Evolutionary conservation across 2,888 invertebrate genomes (phyloP).

Genomic region (Tenodera sinensis): DNA sequence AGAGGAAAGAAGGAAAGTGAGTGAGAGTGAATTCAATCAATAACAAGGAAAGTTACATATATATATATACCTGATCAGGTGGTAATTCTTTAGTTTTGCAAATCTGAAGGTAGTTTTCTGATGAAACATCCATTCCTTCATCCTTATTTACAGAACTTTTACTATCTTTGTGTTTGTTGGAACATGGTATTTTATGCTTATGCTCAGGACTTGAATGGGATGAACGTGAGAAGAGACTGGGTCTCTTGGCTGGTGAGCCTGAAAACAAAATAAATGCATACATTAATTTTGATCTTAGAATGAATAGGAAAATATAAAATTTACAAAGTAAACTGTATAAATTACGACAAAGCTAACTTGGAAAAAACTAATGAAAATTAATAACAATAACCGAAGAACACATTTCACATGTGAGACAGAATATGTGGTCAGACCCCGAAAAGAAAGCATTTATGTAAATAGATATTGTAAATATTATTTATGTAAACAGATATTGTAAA

Average conservation of each 20-base stretch:
- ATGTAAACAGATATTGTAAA: no score
- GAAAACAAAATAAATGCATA: constrained; percentile 11
- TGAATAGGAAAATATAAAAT: no score
- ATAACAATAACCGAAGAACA: no score
- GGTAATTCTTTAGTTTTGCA: constrained; percentile 37
- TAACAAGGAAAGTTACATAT: not conserved
- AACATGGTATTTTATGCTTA: not conserved
- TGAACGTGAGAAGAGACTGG: constrained; percentile 22
- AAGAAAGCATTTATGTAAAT: no score
- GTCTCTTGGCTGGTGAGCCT: constrained; percentile 38
- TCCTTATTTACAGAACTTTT: constrained; percentile 21
- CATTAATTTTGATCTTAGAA: not conserved
- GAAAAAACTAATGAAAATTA: no score
- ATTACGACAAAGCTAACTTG: no score
- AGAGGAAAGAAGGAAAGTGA: no score
- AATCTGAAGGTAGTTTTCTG: constrained; percentile 34
- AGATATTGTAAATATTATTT: no score
- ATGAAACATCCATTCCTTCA: constrained; percentile 14
- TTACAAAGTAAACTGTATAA: no score
- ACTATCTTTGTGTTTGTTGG: constrained; percentile 7
- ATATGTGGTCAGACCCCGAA: no score
- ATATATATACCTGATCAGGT: constrained; percentile 35
- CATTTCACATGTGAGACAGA: no score
- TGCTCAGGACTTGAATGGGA: constrained; percentile 35
- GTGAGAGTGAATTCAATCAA: no score